A percentile compares a stretch with the other conserved stretches of the same genome.
phyloP scores from a whole-genome alignment of 2,113 vertebrate species.

The Hippoglossus stenolepis region DNA sequence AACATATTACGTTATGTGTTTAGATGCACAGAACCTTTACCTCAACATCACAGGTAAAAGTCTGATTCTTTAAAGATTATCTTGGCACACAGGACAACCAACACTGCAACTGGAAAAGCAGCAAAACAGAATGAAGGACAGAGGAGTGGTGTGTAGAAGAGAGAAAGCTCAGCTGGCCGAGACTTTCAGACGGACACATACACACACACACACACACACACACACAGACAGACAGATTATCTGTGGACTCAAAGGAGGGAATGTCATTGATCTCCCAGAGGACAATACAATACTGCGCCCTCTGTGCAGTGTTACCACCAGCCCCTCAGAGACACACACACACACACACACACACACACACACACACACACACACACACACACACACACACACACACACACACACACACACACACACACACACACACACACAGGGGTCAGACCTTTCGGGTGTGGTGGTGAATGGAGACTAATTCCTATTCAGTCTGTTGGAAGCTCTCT shows the following conservation, averaged over 20 bases:
- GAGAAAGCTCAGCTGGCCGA: constrained; percentile 38
- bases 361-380: constrained; percentile 26
- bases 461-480: constrained; percentile 73
- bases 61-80: background rate
- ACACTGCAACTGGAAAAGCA: background rate
- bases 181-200: constrained; percentile 13
- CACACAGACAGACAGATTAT: constrained; percentile 69
- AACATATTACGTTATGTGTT: background rate
- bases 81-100: no score
- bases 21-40: background rate
- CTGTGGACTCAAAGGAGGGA: constrained; percentile 69
- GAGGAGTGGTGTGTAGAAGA: constrained; percentile 15
- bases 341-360: constrained; percentile 32
- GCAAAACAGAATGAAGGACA: constrained; percentile 40
- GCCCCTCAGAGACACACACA: constrained; percentile 11
- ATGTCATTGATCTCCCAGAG: constrained; percentile 78
- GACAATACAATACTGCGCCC: constrained; percentile 66
- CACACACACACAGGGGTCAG: constrained; percentile 57
- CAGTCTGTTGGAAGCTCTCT: constrained; percentile 61
- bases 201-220: constrained; percentile 15
- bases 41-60: background rate
- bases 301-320: constrained; percentile 52
- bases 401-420: constrained; percentile 33
- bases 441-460: constrained; percentile 62
- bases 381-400: constrained; percentile 19